phyloP scores from a whole-genome alignment of 1,140 invertebrate genomes.

The Drosophila paulistorum region DNA sequence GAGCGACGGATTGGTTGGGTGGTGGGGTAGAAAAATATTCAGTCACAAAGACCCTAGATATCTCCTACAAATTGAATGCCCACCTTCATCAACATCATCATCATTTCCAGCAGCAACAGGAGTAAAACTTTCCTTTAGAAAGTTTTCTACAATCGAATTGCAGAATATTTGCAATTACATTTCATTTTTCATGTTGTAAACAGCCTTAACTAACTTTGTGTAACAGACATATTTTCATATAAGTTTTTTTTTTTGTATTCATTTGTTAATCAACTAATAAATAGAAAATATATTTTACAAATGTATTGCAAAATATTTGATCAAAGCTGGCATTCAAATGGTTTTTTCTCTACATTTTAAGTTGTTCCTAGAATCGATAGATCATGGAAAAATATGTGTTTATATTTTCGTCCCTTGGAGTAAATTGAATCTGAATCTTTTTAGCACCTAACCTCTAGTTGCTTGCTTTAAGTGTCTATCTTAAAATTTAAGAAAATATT shows the following conservation, averaged over 20 bases:
- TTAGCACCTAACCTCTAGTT: no score
- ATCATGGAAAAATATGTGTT: no score
- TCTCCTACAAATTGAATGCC: slow-evolving; percentile 9
- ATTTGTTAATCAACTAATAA: slow-evolving; percentile 5
- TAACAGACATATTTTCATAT: neutral
- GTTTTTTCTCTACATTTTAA: neutral
- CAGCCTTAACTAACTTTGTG: slow-evolving; percentile 1
- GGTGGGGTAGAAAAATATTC: neutral
- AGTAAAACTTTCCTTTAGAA: neutral
- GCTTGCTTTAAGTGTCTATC: no score
- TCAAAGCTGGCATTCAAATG: neutral
- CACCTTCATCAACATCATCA: neutral
- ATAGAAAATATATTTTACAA: neutral
- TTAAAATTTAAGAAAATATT: no score
- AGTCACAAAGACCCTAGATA: neutral
- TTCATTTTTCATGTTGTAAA: slow-evolving; percentile 6
- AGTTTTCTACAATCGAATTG: slow-evolving; percentile 3
- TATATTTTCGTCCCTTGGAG: no score
- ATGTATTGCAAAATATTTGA: neutral
- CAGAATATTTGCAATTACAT: slow-evolving; percentile 1
- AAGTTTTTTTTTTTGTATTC: neutral
- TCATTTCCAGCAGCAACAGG: neutral
- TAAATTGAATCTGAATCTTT: no score
- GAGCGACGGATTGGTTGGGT: neutral
- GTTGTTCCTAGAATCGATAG: no score